These are phyloP conservation scores for Sebastes cheni DNA, from an alignment of 2,797 vertebrate species.

Conservation along the genomic window DNA sequence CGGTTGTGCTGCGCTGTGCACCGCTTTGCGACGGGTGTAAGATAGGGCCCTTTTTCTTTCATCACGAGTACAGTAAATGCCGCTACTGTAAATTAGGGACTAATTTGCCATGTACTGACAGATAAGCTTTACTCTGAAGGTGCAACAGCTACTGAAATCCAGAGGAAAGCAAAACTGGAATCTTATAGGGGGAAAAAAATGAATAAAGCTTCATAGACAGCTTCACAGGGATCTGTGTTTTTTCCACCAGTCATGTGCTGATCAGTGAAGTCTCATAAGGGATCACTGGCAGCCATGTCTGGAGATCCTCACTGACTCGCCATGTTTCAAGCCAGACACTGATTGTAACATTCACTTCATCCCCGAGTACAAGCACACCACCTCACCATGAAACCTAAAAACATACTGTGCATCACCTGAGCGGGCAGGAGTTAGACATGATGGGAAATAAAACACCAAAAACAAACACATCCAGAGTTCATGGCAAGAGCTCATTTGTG, in stretches of 20 bases:
- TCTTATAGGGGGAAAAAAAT: background rate
- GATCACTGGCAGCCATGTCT: slow-evolving; percentile 39
- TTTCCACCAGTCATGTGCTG: slow-evolving; percentile 26
- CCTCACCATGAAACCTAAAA: slow-evolving; percentile 37
- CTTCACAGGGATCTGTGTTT: slow-evolving; percentile 29
- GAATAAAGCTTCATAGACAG: background rate
- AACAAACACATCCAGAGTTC: background rate
- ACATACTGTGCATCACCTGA: slow-evolving; percentile 27
- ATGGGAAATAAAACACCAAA: slow-evolving; percentile 2
- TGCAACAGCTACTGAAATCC: background rate
- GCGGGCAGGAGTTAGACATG: background rate
- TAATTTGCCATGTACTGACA: background rate
- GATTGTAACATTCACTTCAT: slow-evolving; percentile 42
- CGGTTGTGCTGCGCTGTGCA: too few relatives aligned
- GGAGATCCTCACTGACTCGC: slow-evolving; percentile 36
- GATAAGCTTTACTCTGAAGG: background rate
- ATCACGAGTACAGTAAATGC: background rate
- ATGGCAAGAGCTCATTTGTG: background rate
- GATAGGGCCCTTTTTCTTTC: background rate
- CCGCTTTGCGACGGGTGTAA: rapidly evolving
- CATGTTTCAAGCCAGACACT: slow-evolving; percentile 40
- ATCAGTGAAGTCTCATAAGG: slow-evolving; percentile 42
- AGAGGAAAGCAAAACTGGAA: background rate
- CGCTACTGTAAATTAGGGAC: background rate
- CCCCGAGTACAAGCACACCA: slow-evolving; percentile 21